These are phyloP conservation scores for Panopea generosa DNA, from an alignment of 2,888 invertebrate genomes.

Conservation along the genomic window DNA sequence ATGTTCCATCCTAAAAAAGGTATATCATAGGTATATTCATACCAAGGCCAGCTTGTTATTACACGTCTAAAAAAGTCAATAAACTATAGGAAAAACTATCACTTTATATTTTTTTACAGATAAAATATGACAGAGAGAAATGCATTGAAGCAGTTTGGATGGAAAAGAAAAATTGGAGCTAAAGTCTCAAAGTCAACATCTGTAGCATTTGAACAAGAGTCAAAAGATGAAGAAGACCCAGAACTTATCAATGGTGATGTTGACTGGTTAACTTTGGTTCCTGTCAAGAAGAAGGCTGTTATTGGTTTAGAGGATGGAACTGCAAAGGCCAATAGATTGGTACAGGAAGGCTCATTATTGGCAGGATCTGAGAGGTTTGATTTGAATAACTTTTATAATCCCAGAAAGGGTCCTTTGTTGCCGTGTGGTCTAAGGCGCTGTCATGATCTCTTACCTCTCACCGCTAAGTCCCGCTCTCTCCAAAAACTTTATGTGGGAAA, in stretches of 20 bases:
- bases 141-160: conserved; percentile 76
- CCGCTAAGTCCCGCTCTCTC: no score
- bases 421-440: no score
- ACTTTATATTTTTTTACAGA: conserved; percentile 2
- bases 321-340: conserved; percentile 78
- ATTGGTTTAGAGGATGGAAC: conserved; percentile 80
- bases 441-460: no score
- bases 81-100: no score
- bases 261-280: conserved; percentile 79
- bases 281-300: conserved; percentile 64
- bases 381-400: no score
- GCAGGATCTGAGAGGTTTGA: conserved; percentile 83
- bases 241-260: conserved; percentile 68
- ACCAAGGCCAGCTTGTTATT: no score
- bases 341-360: conserved; percentile 80
- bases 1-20: no score
- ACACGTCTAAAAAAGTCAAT: no score
- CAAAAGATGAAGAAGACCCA: conserved; percentile 75
- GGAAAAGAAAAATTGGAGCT: conserved; percentile 83
- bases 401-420: no score
- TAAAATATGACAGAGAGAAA: conserved; percentile 2
- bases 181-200: conserved; percentile 72
- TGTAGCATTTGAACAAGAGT: conserved; percentile 75
- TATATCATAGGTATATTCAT: no score
- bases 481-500: no score